Conservation (phyloP, 92 coral and sea anemone genomes). For the Palythoa caribaeorum region DNA sequence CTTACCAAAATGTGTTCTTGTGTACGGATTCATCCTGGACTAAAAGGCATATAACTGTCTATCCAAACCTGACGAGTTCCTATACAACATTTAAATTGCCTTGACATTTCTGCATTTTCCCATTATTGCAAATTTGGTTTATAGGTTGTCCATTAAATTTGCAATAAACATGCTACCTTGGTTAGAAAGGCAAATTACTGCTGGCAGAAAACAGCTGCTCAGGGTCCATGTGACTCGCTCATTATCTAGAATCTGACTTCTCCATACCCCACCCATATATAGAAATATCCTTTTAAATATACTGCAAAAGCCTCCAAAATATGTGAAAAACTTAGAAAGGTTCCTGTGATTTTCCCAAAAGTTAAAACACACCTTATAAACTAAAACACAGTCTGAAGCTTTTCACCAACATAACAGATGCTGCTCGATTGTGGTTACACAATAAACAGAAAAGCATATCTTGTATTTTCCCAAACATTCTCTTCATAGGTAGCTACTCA, state of each 20-base stretch:
- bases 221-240: constrained; percentile 46
- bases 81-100: constrained; percentile 27
- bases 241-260: constrained; percentile 30
- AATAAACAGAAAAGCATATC: background rate
- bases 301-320: constrained; percentile 36
- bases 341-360: constrained; percentile 36
- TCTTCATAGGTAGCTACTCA: constrained; percentile 22
- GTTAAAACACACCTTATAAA: constrained; percentile 4
- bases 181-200: constrained; percentile 49
- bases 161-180: constrained; percentile 38
- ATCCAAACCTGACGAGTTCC: background rate
- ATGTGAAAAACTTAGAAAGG: constrained; percentile 48
- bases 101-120: constrained; percentile 46
- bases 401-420: constrained; percentile 20
- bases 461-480: constrained; percentile 41
- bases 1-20: constrained; percentile 50
- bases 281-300: constrained; percentile 40
- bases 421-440: constrained; percentile 5
- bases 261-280: constrained; percentile 51
- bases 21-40: constrained; percentile 42
- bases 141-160: constrained; percentile 50
- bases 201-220: constrained; percentile 37
- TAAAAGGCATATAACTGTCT: constrained; percentile 24
- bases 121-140: constrained; percentile 33
- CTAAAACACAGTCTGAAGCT: background rate